phyloP scores from a whole-genome alignment of 2,888 invertebrate species.

The Tinea pellionella region DNA sequence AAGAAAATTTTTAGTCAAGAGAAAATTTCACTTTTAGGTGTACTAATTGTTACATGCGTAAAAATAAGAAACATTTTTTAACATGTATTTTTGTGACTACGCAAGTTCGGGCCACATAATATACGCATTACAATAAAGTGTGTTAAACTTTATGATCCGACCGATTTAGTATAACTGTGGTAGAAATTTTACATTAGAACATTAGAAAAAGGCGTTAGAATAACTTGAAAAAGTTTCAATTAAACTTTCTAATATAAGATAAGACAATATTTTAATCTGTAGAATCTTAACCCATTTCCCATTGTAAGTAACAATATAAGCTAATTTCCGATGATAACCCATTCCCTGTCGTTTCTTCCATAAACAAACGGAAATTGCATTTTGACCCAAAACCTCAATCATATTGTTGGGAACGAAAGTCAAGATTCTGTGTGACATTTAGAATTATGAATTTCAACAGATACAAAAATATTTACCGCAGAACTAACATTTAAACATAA shows the following conservation, averaged over 20 bases:
- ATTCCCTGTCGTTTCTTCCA: constrained; percentile 6
- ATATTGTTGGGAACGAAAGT: background rate
- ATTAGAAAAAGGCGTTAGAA: no score
- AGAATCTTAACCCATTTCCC: constrained; percentile 1
- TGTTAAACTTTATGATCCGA: no score
- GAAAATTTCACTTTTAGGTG: no score
- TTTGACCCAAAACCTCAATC: constrained; percentile 14
- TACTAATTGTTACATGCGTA: no score
- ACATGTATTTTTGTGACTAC: no score
- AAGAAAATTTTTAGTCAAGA: no score
- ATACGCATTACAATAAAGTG: no score
- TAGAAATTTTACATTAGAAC: no score
- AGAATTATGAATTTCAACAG: background rate
- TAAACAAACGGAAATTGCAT: constrained; percentile 15
- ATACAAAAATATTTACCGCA: background rate
- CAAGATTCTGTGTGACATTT: background rate
- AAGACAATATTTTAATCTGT: background rate
- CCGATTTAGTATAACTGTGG: no score
- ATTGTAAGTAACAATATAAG: constrained; percentile 11
- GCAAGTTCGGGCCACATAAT: no score
- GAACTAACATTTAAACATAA: background rate
- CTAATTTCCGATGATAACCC: constrained; percentile 11
- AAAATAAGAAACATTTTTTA: no score
- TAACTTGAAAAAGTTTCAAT: no score
- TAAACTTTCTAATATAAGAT: background rate